Base-by-base conservation (phyloP, 2,888 invertebrate species). In the Creontiades dilutus region DNA sequence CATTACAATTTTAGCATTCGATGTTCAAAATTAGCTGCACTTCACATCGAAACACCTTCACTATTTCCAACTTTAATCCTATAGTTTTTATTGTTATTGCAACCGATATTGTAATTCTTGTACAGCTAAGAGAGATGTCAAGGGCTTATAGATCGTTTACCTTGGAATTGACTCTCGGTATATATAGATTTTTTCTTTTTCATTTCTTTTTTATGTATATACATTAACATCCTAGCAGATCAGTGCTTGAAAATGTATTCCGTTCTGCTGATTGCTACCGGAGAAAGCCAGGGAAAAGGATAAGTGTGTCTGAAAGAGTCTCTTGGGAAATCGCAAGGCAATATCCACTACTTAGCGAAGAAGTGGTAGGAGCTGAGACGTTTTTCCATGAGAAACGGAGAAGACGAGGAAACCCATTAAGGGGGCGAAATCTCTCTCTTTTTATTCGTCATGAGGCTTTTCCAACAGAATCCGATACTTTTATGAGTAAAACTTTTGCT, bases 241-340 rank as follows among this genome's bases (percentile, higher is more conserved):
- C 52, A n/a, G 57, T 57, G 0, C 16, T 7, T 1, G 14, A n/a
- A 57, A 57, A 57, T 1, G n/a, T 57, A 57, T 57, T 57, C 57
- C 57, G n/a, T 57, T 57, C n/a, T 2, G 57, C 19, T n/a, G 57
- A 57, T 1, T 14, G 57, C 14, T n/a, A n/a, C 2, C n/a, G n/a
- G n/a, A 16, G n/a, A 52, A 52, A 52, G 16, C 16, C 11, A 7
- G 57, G n/a, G n/a, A n/a, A 57, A 57, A 57, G 52, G 52, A 52
- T 14, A 52, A 52, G 52, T 48, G n/a, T n/a, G 48, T 52, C 52
- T 52, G 11, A 52, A 16, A 57, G 16, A 14, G n/a, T 16, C 57
- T 57, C 57, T 57, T 57, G 57, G 57, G 57, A 57, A 57, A 57
- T 57, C 57, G 57, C 57, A 57, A 57, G 57, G 57, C 57, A n/a